phyloP scores from a whole-genome alignment of 2,888 invertebrate genomes.

The Drosophila testacea region DNA sequence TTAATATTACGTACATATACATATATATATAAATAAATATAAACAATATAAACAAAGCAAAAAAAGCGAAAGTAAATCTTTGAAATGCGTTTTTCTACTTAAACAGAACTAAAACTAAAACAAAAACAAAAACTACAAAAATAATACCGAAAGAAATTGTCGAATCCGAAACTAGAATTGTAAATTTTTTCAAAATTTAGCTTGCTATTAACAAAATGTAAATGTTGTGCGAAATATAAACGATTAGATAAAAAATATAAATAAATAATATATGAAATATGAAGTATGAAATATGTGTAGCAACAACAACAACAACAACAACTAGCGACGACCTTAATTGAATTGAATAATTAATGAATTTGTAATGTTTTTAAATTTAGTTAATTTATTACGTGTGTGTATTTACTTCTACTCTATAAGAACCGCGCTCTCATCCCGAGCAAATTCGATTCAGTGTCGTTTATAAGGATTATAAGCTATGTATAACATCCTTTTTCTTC shows the following conservation, averaged over 20 bases:
- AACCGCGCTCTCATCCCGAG: not conserved
- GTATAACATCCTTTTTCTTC: not conserved
- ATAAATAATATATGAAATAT: slow-evolving; percentile 17
- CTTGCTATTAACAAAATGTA: slow-evolving; percentile 56
- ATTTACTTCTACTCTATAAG: slow-evolving; percentile 33
- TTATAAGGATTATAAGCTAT: slow-evolving; percentile 5
- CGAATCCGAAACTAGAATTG: slow-evolving; percentile 54
- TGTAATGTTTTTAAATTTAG: slow-evolving; percentile 18
- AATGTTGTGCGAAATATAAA: slow-evolving; percentile 60
- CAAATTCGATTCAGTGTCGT: slow-evolving; percentile 7
- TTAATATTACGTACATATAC: slow-evolving; percentile 54
- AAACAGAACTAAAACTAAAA: slow-evolving; percentile 37
- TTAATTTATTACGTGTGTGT: slow-evolving; percentile 50
- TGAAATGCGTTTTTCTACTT: slow-evolving; percentile 63
- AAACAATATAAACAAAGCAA: slow-evolving; percentile 15
- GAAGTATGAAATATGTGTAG: slow-evolving; percentile 32
- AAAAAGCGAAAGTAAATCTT: slow-evolving; percentile 28
- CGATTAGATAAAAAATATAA: slow-evolving; percentile 30
- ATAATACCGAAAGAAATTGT: slow-evolving; percentile 14
- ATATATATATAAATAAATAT: slow-evolving; percentile 21
- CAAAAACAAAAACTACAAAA: not conserved
- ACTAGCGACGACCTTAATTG: slow-evolving; percentile 7
- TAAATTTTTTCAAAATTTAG: slow-evolving; percentile 60
- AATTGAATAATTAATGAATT: slow-evolving; percentile 11
- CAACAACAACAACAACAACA: slow-evolving; percentile 21